phyloP scores from a whole-genome alignment of 2,888 invertebrate genomes.

The Conops quadrifasciatus region DNA sequence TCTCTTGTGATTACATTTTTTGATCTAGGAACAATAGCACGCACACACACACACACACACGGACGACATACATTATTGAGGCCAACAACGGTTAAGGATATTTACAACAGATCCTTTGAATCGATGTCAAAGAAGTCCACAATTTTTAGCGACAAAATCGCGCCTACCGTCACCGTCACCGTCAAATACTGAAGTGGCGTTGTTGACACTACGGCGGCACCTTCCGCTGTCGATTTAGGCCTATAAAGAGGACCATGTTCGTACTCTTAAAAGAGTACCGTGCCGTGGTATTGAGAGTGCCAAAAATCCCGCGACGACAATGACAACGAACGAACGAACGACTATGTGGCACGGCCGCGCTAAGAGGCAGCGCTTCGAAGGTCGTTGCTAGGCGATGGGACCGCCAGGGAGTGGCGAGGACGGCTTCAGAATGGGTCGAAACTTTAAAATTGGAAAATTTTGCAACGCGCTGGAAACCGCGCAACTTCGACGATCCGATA shows the following conservation, averaged over 20 bases:
- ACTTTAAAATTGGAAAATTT: conserved; percentile 4
- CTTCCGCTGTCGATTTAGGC: background rate
- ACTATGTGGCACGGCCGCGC: background rate
- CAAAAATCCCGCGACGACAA: background rate
- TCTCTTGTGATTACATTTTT: background rate
- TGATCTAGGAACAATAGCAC: conserved; percentile 13
- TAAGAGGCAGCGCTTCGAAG: background rate
- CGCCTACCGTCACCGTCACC: background rate
- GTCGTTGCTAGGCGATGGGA: background rate
- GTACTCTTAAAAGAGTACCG: conserved; percentile 6
- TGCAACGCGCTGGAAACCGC: background rate
- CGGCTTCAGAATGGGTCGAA: background rate
- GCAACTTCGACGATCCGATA: background rate
- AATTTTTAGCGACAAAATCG: conserved; percentile 37
- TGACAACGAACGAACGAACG: background rate
- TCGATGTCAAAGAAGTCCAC: background rate
- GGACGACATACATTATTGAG: background rate
- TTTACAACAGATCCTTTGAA: conserved; percentile 18
- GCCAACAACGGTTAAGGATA: background rate
- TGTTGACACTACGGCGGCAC: conserved; percentile 5
- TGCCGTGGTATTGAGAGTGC: background rate
- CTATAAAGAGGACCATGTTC: conserved; percentile 13
- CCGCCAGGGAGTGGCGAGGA: background rate
- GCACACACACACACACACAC: conserved; percentile 5
- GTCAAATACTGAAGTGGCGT: conserved; percentile 2